Evolutionary conservation across 2,797 vertebrate genomes (phyloP).

Genomic region (Myotis findleyi): DNA sequence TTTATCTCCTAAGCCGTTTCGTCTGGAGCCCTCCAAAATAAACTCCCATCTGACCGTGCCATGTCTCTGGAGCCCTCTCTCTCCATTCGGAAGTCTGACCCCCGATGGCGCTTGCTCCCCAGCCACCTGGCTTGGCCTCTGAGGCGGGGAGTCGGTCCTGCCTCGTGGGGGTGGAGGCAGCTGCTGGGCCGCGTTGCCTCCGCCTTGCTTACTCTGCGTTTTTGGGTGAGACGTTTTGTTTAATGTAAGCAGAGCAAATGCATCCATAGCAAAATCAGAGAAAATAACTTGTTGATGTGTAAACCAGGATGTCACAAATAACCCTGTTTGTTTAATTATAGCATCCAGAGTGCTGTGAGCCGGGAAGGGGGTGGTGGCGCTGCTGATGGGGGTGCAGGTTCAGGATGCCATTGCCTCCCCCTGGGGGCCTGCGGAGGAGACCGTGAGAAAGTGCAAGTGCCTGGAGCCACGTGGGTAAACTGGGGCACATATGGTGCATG

Average conservation of each 20-base stretch:
- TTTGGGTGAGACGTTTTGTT: slow-evolving; percentile 79
- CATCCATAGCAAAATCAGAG: slow-evolving; percentile 79
- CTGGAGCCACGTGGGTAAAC: slow-evolving; percentile 45
- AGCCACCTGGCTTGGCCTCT: neutral
- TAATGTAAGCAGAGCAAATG: slow-evolving; percentile 83
- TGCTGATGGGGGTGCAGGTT: slow-evolving; percentile 11
- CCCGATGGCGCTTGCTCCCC: neutral
- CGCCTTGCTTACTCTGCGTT: slow-evolving; percentile 67
- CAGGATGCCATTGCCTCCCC: slow-evolving; percentile 3
- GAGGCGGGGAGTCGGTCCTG: neutral
- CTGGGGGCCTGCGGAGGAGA: slow-evolving; percentile 18
- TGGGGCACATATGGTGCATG: slow-evolving; percentile 45
- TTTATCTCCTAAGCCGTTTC: neutral
- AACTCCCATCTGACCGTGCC: neutral
- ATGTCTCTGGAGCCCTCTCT: neutral
- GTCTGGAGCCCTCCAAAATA: slow-evolving; percentile 23
- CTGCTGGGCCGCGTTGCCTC: slow-evolving; percentile 45
- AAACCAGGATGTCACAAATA: slow-evolving; percentile 83
- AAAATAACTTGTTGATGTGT: slow-evolving; percentile 76
- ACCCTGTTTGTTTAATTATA: slow-evolving; percentile 80
- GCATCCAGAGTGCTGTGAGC: slow-evolving; percentile 47
- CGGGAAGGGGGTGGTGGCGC: neutral
- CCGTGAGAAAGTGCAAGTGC: neutral
- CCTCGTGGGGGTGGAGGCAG: slow-evolving; percentile 39
- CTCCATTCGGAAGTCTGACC: neutral